Evolutionary conservation across 1,140 invertebrate genomes (phyloP).

Genomic region (Sinella curviseta): DNA sequence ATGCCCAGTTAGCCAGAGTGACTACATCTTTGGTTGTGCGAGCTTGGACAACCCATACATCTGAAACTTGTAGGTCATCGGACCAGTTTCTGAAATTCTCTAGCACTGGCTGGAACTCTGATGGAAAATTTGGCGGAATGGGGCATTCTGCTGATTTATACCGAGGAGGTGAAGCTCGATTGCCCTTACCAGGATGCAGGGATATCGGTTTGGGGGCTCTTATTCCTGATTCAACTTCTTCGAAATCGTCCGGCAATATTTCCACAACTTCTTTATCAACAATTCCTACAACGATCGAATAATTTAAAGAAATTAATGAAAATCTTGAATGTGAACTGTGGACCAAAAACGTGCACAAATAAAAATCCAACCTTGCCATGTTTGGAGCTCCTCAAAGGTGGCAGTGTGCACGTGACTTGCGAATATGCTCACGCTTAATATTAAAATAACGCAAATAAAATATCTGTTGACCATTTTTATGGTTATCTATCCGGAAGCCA

Average conservation of each 20-base stretch:
- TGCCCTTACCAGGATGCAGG: neutral
- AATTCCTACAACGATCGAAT: neutral
- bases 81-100: conserved; percentile 28
- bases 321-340: neutral
- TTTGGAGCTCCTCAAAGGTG: neutral
- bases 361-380: neutral
- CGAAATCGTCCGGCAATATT: conserved; percentile 1
- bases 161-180: neutral
- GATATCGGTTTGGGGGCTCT: neutral
- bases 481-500: neutral
- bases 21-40: conserved; percentile 5
- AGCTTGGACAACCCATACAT: neutral
- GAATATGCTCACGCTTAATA: neutral
- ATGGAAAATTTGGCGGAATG: conserved; percentile 5
- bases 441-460: neutral
- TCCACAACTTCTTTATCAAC: neutral
- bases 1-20: conserved; percentile 28
- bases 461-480: neutral
- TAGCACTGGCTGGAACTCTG: neutral
- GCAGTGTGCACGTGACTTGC: too few relatives aligned
- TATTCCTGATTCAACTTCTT: neutral
- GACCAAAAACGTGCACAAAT: neutral
- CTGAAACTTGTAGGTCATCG: neutral
- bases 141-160: neutral
- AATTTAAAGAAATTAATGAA: neutral